Conservation (phyloP, 2,797 vertebrate genomes). For the Oophaga sylvatica region DNA sequence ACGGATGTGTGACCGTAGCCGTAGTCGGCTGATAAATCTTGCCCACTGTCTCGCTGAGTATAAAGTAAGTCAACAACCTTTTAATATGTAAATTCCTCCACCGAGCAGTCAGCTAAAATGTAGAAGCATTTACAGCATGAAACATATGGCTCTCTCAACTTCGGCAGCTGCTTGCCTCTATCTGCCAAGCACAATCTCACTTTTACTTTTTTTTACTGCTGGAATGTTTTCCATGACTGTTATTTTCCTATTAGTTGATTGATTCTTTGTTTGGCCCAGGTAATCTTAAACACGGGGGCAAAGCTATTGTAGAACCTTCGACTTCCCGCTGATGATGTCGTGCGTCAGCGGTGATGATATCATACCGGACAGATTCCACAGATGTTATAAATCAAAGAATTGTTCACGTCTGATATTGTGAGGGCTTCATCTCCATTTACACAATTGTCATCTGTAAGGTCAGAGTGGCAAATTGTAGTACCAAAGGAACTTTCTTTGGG, state of each 20-base stretch:
- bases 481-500: no score
- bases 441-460: not conserved
- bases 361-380: not conserved
- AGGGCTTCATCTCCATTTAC: not conserved
- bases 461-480: no score
- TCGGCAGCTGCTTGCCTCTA: slow-evolving; percentile 72
- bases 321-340: not conserved
- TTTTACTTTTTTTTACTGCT: slow-evolving; percentile 26
- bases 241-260: slow-evolving; percentile 14
- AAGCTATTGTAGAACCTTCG: not conserved
- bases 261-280: not conserved
- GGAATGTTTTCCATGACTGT: slow-evolving; percentile 22
- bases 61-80: slow-evolving; percentile 18
- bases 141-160: slow-evolving; percentile 71
- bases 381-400: not conserved
- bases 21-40: not conserved
- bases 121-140: slow-evolving; percentile 66
- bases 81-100: slow-evolving; percentile 43
- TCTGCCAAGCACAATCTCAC: slow-evolving; percentile 43
- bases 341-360: not conserved
- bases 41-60: not conserved
- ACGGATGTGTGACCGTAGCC: no score
- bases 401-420: not conserved
- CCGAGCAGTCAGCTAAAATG: slow-evolving; percentile 60
- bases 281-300: not conserved